These are phyloP conservation scores for Bicyclus anynana DNA, from an alignment of 1,140 invertebrate species.

Conservation along the genomic window DNA sequence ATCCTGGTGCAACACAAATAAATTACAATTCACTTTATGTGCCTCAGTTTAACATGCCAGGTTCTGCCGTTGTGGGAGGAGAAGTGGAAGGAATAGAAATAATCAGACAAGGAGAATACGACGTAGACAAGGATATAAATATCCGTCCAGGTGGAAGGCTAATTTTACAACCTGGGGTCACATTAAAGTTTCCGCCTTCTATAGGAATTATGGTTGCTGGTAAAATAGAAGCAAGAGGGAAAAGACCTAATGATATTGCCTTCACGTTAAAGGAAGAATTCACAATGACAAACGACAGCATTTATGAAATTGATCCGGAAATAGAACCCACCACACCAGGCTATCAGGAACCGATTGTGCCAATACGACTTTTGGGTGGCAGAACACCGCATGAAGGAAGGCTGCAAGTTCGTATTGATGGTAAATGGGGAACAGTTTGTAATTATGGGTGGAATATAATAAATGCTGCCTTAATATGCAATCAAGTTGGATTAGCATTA, in stretches of 20 bases:
- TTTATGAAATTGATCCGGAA: slow-evolving; percentile 78
- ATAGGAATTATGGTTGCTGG: slow-evolving; percentile 98
- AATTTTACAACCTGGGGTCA: slow-evolving; percentile 91
- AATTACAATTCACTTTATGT: slow-evolving; percentile 85
- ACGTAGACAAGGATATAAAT: slow-evolving; percentile 93
- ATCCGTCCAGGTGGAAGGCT: slow-evolving; percentile 92
- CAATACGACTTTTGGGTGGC: slow-evolving; percentile 87
- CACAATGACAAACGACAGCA: slow-evolving; percentile 79
- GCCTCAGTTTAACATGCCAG: slow-evolving; percentile 84
- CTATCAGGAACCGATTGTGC: slow-evolving; percentile 78
- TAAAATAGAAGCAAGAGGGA: slow-evolving; percentile 89
- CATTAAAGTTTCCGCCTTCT: slow-evolving; percentile 90
- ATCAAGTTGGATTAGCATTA: slow-evolving; percentile 94
- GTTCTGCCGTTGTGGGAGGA: slow-evolving; percentile 86
- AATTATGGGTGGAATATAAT: slow-evolving; percentile 97
- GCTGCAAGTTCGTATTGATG: slow-evolving; percentile 87
- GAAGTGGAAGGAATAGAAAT: slow-evolving; percentile 93
- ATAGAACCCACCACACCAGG: slow-evolving; percentile 77
- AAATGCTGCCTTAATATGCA: slow-evolving; percentile 95
- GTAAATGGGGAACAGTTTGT: slow-evolving; percentile 98
- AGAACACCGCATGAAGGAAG: slow-evolving; percentile 86
- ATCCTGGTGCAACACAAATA: slow-evolving; percentile 88
- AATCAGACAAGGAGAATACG: slow-evolving; percentile 87
- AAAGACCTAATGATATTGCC: slow-evolving; percentile 85
- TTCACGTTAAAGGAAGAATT: slow-evolving; percentile 88